phyloP scores from a whole-genome alignment of 2,888 invertebrate genomes.

The Pyralis farinalis region DNA sequence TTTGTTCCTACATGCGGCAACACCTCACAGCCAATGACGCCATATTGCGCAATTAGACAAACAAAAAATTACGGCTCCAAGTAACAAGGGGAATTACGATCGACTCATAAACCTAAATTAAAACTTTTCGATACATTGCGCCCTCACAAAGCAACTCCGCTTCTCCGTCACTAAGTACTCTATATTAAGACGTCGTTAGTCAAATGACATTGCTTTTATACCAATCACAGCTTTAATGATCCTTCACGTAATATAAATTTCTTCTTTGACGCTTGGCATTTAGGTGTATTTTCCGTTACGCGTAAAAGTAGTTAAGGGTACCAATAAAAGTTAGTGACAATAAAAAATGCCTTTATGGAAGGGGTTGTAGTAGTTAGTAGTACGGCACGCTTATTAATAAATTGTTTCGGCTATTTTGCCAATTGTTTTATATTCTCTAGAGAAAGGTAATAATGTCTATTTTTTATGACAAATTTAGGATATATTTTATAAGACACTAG shows the following conservation, averaged over 20 bases:
- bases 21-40: neutral
- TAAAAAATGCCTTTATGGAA: constrained; percentile 69
- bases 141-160: constrained; percentile 66
- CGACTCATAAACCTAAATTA: constrained; percentile 77
- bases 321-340: constrained; percentile 22
- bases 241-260: constrained; percentile 14
- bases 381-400: constrained; percentile 61
- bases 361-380: constrained; percentile 64
- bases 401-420: constrained; percentile 57
- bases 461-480: too few species aligned
- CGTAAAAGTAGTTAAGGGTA: constrained; percentile 13
- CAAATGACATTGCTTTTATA: constrained; percentile 48
- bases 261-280: constrained; percentile 10
- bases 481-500: too few species aligned
- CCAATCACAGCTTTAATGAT: constrained; percentile 22
- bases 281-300: constrained; percentile 19
- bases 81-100: constrained; percentile 45
- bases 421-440: constrained; percentile 57
- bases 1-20: too few species aligned
- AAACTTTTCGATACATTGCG: constrained; percentile 77
- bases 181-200: constrained; percentile 76
- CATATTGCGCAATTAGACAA: neutral
- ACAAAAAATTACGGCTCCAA: constrained; percentile 3
- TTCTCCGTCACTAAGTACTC: constrained; percentile 69
- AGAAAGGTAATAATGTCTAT: too few species aligned